Conservation (phyloP, 2,797 vertebrate species). For the Leptoclinus maculatus region DNA sequence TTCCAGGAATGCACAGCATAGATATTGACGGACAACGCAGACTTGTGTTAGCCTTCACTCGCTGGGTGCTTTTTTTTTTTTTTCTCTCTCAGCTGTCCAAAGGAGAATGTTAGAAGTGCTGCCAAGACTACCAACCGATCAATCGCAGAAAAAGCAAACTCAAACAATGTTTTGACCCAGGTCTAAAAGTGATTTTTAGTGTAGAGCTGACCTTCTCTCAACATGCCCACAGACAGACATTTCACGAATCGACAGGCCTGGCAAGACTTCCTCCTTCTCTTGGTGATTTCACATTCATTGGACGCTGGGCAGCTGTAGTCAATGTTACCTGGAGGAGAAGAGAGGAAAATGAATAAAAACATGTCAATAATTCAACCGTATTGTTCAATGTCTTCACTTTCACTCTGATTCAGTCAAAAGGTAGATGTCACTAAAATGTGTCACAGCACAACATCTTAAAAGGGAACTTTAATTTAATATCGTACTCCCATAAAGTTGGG, state of each 20-base stretch:
- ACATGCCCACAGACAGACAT: constrained; percentile 97
- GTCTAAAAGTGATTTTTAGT: constrained; percentile 29
- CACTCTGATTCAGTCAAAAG: not conserved
- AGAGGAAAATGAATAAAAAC: not conserved
- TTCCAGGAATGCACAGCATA: constrained; percentile 48
- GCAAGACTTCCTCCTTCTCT: constrained; percentile 97
- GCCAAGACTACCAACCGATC: constrained; percentile 26
- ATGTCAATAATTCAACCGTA: not conserved
- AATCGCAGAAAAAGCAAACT: constrained; percentile 22
- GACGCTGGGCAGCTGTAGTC: constrained; percentile 98
- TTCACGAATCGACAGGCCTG: constrained; percentile 99
- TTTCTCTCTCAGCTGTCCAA: constrained; percentile 8
- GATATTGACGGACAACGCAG: constrained; percentile 3
- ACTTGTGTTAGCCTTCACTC: constrained; percentile 11
- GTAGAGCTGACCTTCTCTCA: constrained; percentile 94
- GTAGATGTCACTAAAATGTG: not conserved
- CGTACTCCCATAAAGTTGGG: not conserved
- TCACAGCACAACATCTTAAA: not conserved
- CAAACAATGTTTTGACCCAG: constrained; percentile 31
- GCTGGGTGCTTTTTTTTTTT: not conserved
- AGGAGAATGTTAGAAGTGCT: constrained; percentile 26
- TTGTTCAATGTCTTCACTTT: not conserved
- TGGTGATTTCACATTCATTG: constrained; percentile 98
- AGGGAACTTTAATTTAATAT: not conserved
- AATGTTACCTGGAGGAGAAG: constrained; percentile 89